Evolutionary conservation across 2,113 vertebrate species (phyloP), one percentile per base, ranked within the genome.

Genomic region (Antechinus stuartii): DNA sequence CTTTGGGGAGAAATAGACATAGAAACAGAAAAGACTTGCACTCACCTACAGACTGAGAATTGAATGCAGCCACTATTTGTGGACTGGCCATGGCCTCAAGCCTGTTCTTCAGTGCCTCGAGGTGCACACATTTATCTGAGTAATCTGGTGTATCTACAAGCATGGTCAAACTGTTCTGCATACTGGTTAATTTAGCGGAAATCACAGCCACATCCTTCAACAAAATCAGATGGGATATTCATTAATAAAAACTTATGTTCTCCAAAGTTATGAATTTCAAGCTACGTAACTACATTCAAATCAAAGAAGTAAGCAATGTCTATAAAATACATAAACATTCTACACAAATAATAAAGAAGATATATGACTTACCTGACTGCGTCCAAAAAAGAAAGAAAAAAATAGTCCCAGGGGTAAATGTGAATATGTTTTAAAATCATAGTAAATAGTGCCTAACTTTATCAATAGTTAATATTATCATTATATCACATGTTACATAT

Each of bases 141-240:
- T 99, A 99, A 97, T 99, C 99, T 0, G 99, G 99, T 0, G 99
- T 99, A 95, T 99, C 99, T 96, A 99, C 99, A 14, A 99, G 98
- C 99, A 99, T 99, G 22, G 98, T 98, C 97, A 99, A 98, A 96
- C 99, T 99, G 98, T 97, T 99, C 98, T 99, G 99, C 99, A 99
- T 99, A 90, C 99, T 99, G 0, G 99, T 99, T 47, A 99, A 98
- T 96, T 99, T 99, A 96, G 99, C 99, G 0, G 99, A 99, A 96
- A 99, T 99, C 90, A 99, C 97, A 55, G 98, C 98, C 90, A 99
- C 96, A 0, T 99, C 99, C 99, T 99, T 97, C 4, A 93, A 95
- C 92, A 93, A 96, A 90, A 95, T 56, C 91, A 94, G 94, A 57
- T 42, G 68, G 12, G 0, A 0, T 0, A 35, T 92, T 9, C 92